Base-by-base conservation (phyloP, 23 tunicate species). In the Trididemnum clinides region DNA sequence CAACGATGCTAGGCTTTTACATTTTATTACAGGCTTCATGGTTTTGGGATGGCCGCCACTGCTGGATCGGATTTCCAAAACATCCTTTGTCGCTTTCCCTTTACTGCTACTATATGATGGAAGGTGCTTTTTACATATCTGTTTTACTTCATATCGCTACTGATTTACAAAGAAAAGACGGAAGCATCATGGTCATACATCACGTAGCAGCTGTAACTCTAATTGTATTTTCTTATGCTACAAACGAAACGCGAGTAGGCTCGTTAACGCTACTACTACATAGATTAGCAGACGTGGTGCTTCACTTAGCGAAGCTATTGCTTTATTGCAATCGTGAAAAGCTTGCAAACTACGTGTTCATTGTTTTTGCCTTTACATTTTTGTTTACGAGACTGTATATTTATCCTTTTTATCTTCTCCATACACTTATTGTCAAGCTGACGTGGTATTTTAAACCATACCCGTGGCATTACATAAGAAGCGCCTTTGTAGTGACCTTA, bases 391-490 rank as follows among this genome's bases (percentile, higher is more conserved):
- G 87, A 39, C 87, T 82, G 19, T 64, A 64, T 33, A 37, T 82
- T 25, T 82, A 35, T 38, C 87, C 87, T 0, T 66, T 64, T 31
- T 66, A 78, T 37, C 21, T 87, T 33, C 33, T 87, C 26, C 71
- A 87, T 50, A 81, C 86, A 18, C 51, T 72, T 18, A 39, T 80
- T 0, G 0, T 87, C 38, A 87, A 80, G 50, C 19, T 64, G 23
- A 50, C 31, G 85, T 64, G 80, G 86, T 70, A 82, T 28, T 51
- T 80, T 27, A 30, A 49, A 29, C 80, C 91, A 4, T 87, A 69
- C 80, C 86, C 91, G 5, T 64, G 83, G 83, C 88, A 72, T 23
- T 64, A 22, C 33, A 32, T 91, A n/a, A 75, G 86, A 36, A 88
- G 82, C 38, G 32, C 33, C 32, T 39, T 88, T 5, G 64, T 59